Conservation (phyloP, 1,140 invertebrate species). For the Wiebesia pumilae region DNA sequence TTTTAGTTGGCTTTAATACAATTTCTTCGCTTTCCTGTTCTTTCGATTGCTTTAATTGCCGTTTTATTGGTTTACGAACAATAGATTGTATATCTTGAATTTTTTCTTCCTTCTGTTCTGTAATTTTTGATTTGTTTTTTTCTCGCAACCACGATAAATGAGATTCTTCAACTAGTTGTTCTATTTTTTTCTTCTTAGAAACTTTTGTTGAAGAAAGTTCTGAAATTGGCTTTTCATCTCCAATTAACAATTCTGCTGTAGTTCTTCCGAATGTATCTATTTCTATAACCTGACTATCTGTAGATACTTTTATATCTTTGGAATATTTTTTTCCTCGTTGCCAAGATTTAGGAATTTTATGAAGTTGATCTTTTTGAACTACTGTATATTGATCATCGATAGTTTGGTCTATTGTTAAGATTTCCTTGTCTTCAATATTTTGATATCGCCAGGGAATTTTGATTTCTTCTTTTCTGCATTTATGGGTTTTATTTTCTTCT, state of each 20-base stretch:
- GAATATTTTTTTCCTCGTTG: conserved; percentile 59
- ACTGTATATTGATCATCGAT: conserved; percentile 54
- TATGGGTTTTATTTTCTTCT: no score
- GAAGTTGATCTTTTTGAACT: neutral
- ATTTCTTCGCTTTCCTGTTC: neutral
- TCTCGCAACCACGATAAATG: conserved; percentile 52
- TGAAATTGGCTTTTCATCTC: neutral
- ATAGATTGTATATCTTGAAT: conserved; percentile 44
- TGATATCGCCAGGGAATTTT: neutral
- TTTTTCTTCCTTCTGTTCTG: conserved; percentile 56
- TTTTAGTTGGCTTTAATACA: neutral
- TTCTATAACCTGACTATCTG: neutral
- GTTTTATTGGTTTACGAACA: conserved; percentile 52
- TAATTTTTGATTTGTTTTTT: conserved; percentile 42
- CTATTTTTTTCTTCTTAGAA: conserved; percentile 9
- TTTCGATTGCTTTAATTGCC: conserved; percentile 55
- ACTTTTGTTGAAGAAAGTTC: neutral
- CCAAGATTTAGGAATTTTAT: conserved; percentile 53
- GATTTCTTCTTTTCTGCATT: no score
- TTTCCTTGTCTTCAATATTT: conserved; percentile 52
- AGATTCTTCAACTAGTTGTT: conserved; percentile 52
- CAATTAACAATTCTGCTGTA: neutral
- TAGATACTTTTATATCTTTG: neutral
- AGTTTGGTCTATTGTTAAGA: conserved; percentile 59
- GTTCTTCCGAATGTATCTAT: neutral